Evolutionary conservation across 92 coral and sea anemone species (phyloP).

Genomic region (Porites evermanni): DNA sequence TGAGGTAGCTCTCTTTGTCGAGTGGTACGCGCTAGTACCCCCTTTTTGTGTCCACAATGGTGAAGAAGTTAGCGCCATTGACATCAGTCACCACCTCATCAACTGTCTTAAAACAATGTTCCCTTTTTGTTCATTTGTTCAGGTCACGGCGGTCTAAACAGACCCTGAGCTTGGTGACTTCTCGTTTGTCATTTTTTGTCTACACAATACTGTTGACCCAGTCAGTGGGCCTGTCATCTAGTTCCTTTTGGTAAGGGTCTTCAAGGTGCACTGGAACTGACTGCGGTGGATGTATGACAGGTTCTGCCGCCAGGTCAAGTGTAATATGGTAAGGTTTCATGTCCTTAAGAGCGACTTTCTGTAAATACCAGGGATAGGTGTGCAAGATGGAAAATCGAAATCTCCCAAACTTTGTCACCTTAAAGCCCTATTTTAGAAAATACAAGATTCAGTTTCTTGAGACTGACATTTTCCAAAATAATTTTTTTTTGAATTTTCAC

Average conservation of each 20-base stretch:
- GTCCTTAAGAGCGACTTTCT: too few species aligned
- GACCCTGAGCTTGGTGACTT: constrained; percentile 47
- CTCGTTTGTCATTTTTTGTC: constrained; percentile 46
- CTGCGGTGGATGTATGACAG: constrained; percentile 55
- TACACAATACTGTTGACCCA: constrained; percentile 22
- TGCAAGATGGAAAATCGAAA: too few species aligned
- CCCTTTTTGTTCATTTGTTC: constrained; percentile 33
- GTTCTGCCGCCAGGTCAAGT: constrained; percentile 50
- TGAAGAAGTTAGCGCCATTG: constrained; percentile 59
- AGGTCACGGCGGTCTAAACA: constrained; percentile 45
- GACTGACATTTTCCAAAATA: too few species aligned
- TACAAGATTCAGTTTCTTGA: too few species aligned
- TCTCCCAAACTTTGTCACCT: too few species aligned
- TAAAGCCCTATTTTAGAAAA: too few species aligned
- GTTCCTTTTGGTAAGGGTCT: background rate
- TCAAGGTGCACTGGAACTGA: constrained; percentile 33
- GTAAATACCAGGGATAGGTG: too few species aligned
- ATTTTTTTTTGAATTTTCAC: too few species aligned
- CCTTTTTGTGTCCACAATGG: constrained; percentile 53
- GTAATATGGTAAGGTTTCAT: constrained; percentile 56
- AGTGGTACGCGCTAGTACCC: constrained; percentile 62
- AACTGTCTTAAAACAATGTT: constrained; percentile 38
- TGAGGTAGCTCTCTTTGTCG: constrained; percentile 49
- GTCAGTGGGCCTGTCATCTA: constrained; percentile 26
- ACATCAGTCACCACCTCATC: constrained; percentile 53